Evolutionary conservation across 92 coral and sea anemone species (phyloP).

Genomic region (Zoanthus sansibaricus): DNA sequence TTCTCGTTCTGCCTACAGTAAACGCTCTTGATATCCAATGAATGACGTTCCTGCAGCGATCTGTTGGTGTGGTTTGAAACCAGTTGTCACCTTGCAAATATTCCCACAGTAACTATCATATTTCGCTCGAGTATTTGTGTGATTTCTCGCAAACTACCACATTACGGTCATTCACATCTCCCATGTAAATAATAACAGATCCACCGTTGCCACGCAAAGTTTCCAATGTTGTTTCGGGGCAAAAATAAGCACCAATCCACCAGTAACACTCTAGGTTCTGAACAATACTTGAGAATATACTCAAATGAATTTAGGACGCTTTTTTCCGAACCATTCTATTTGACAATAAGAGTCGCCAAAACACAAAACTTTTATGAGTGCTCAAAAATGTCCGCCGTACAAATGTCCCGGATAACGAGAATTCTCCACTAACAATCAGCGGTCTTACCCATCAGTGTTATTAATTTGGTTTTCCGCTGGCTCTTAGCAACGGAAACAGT

Average conservation of each 20-base stretch:
- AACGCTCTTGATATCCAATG: not conserved
- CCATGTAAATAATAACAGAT: slow-evolving; percentile 64
- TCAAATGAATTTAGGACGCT: not conserved
- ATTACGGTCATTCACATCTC: slow-evolving; percentile 12
- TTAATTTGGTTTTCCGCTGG: slow-evolving; percentile 43
- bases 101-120: not conserved
- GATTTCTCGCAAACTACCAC: slow-evolving; percentile 11
- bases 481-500: slow-evolving; percentile 41
- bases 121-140: not conserved
- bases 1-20: not conserved
- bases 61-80: not conserved
- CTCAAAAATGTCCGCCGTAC: slow-evolving; percentile 42
- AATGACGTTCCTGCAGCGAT: not conserved
- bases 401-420: slow-evolving; percentile 36
- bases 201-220: slow-evolving; percentile 87
- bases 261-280: not conserved
- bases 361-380: not conserved
- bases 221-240: slow-evolving; percentile 32
- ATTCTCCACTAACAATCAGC: not conserved
- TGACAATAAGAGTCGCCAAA: slow-evolving; percentile 7
- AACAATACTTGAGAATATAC: not conserved
- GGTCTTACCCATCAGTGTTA: slow-evolving; percentile 20
- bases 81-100: not conserved
- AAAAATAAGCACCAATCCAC: not conserved
- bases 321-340: slow-evolving; percentile 36